Conservation (phyloP, 2,888 invertebrate genomes). For the Gandaritis pyraliata region DNA sequence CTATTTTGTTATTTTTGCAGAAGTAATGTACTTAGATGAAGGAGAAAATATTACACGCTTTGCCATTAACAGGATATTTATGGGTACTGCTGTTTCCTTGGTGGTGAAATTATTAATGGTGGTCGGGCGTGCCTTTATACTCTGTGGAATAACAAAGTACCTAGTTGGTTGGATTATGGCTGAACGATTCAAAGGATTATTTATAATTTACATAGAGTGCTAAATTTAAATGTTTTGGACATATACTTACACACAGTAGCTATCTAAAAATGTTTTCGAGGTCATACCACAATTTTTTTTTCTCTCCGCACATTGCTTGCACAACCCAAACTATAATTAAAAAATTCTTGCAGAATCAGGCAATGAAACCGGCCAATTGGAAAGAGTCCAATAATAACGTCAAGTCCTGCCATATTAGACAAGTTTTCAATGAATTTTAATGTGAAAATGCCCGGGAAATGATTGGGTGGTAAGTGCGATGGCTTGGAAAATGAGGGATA, state of each 20-base stretch:
- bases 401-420: constrained; percentile 64
- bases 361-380: constrained; percentile 45
- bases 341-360: neutral
- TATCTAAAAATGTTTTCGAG: too few species aligned
- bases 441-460: constrained; percentile 43
- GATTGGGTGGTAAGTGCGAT: constrained; percentile 27
- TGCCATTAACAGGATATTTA: constrained; percentile 74
- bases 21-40: constrained; percentile 72
- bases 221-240: too few species aligned
- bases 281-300: too few species aligned
- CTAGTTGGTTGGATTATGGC: too few species aligned
- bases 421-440: constrained; percentile 73
- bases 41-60: constrained; percentile 70
- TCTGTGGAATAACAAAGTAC: too few species aligned
- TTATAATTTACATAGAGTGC: too few species aligned
- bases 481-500: constrained; percentile 20
- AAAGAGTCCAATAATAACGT: constrained; percentile 50
- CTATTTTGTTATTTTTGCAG: constrained; percentile 79
- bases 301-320: too few species aligned
- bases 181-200: too few species aligned
- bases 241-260: too few species aligned
- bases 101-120: constrained; percentile 72
- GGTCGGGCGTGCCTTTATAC: constrained; percentile 36
- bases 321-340: too few species aligned
- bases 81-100: constrained; percentile 60